Evolutionary conservation across 1,140 invertebrate genomes (phyloP), one percentile per base, ranked within the genome.

Genomic region (Neocloeon triangulifer): DNA sequence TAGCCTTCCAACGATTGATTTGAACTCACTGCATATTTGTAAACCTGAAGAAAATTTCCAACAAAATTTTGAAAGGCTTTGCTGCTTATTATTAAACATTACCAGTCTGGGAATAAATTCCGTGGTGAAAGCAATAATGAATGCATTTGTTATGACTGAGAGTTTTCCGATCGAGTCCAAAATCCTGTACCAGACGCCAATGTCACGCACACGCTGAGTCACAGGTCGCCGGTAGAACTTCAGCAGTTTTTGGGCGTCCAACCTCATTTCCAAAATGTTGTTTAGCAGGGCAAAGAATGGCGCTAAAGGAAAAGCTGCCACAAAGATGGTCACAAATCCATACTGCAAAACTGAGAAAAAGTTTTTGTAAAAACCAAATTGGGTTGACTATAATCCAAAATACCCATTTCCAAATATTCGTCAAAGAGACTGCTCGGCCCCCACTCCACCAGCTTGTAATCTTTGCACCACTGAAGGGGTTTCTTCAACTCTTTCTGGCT

Each of bases 101-200:
- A 95, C 73, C 25, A 95, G 44, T 27, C 78, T 69, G 10, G 92
- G 91, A 38, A 98, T 84, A 53, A 96, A 91, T 44, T 96, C 86
- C 0, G 89, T 96, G 2, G 92, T 96, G 57, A 99, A 98, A 21
- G 92, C 92, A 47, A 99, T 97, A 30, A 98, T 91, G 45, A 95
- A 88, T 48, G 66, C 66, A 55, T 72, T 72, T n/a, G 58, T 60
- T 3, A 69, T 46, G 3, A 72, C 62, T 22, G 66, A 56, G 15
- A 69, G 35, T 42, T 62, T 53, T 36, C 59, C 53, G 28, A 65
- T 46, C 5, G 51, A 47, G 36, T 65, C 58, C 15, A 67, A 37
- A 22, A 68, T 67, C 17, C 48, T 43, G 37, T 58, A 55, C 62
- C 63, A 67, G 16, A 66, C 49, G 15, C 58, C 58, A 29, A 61